Percentiles rank a stretch among this genome's conserved stretches.
phyloP scores from a whole-genome alignment of 2,888 invertebrate species.

The Argynnis bischoffii region DNA sequence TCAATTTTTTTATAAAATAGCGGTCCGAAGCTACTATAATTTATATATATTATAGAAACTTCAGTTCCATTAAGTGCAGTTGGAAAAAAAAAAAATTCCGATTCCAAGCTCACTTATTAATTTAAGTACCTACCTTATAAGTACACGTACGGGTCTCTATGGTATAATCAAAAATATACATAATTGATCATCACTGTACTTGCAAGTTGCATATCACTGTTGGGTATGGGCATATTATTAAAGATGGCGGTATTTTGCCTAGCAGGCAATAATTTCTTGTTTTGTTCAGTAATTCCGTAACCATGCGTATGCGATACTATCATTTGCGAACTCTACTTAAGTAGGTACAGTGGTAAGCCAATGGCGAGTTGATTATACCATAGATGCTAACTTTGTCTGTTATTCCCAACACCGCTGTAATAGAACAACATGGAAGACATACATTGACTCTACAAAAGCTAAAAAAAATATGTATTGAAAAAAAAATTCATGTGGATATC shows the following conservation, averaged over 20 bases:
- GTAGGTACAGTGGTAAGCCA: not conserved
- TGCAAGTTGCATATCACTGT: not conserved
- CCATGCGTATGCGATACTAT: constrained; percentile 9
- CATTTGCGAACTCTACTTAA: not conserved
- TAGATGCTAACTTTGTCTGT: constrained; percentile 13
- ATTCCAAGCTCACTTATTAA: not conserved
- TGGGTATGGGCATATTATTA: not conserved
- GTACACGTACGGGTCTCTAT: not conserved
- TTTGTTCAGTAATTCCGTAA: not conserved
- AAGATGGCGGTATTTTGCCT: constrained; percentile 17
- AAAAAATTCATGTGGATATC: not conserved
- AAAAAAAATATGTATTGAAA: not conserved
- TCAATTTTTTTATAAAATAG: too few species aligned
- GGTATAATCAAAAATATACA: constrained; percentile 9
- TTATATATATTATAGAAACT: too few species aligned
- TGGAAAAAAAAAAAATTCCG: not conserved
- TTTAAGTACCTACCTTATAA: not conserved
- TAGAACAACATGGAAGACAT: not conserved
- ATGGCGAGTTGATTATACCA: constrained; percentile 12
- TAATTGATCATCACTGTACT: constrained; percentile 2
- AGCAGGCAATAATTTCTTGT: constrained; percentile 4
- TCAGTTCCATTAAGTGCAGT: too few species aligned
- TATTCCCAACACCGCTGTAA: constrained; percentile 12
- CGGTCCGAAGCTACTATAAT: too few species aligned
- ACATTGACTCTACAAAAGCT: not conserved